A percentile compares a stretch with the other conserved stretches of the same genome.
These are phyloP conservation scores for Chironomus striatipennis DNA, from an alignment of 1,140 invertebrate genomes.

Conservation along the genomic window DNA sequence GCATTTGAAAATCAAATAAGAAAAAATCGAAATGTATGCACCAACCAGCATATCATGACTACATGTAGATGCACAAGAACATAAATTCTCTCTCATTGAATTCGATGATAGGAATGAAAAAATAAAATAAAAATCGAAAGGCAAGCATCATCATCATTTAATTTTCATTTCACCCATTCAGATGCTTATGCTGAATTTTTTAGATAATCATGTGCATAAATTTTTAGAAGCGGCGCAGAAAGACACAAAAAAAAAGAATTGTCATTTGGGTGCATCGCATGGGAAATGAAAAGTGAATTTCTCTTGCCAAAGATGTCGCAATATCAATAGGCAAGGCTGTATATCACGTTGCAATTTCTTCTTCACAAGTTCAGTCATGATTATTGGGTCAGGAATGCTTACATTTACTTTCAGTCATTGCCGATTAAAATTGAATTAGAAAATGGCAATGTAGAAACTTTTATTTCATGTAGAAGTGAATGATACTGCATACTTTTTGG, in stretches of 20 bases:
- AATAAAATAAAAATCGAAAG: not conserved
- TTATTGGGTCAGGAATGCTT: constrained; percentile 12
- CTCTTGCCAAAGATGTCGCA: constrained; percentile 1
- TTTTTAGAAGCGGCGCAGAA: not conserved
- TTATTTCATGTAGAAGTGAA: not conserved
- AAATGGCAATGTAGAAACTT: not conserved
- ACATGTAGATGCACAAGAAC: no score
- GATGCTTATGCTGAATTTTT: not conserved
- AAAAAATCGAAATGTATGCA: no score
- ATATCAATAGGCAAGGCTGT: not conserved
- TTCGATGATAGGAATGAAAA: no score
- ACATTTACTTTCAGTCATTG: not conserved
- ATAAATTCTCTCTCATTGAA: no score
- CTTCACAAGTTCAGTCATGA: not conserved
- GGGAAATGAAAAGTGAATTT: constrained; percentile 13
- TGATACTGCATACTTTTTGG: not conserved
- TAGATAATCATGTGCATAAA: not conserved
- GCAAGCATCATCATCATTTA: not conserved
- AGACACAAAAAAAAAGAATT: not conserved
- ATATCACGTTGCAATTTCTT: no score
- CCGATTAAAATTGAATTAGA: not conserved
- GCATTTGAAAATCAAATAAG: no score
- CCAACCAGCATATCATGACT: no score
- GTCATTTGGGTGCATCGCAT: not conserved
- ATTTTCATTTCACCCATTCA: not conserved